A percentile compares a stretch with the other conserved stretches of the same genome.
These are phyloP conservation scores for Antechinus stuartii DNA, from an alignment of 2,113 vertebrate genomes.

Conservation along the genomic window DNA sequence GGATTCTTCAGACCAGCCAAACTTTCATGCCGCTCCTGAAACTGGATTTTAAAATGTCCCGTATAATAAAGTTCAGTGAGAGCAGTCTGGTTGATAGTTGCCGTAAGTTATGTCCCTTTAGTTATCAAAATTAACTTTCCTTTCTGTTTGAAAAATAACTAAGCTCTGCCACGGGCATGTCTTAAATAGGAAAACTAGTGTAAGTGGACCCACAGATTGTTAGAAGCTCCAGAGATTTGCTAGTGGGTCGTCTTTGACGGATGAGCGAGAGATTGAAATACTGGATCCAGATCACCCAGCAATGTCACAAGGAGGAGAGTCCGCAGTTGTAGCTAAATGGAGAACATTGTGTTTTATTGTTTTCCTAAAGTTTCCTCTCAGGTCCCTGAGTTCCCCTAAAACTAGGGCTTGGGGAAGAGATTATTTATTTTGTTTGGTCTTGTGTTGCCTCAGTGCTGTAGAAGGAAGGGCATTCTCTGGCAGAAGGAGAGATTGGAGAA, in stretches of 20 bases:
- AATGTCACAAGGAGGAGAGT: neutral
- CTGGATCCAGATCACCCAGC: neutral
- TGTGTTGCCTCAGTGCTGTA: neutral
- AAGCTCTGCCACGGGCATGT: neutral
- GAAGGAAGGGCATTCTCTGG: neutral
- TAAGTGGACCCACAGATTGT: neutral
- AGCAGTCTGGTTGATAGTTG: constrained; percentile 45
- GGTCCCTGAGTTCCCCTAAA: neutral
- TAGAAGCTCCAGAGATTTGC: neutral
- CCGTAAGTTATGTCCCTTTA: neutral
- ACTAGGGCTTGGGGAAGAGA: neutral
- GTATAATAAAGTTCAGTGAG: constrained; percentile 51
- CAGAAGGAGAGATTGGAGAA: neutral
- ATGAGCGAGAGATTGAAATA: neutral
- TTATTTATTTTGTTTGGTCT: neutral
- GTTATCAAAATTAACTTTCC: constrained; percentile 50
- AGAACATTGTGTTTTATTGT: neutral
- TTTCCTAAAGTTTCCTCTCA: neutral
- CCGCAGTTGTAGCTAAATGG: neutral
- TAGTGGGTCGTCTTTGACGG: neutral
- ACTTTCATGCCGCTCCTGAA: constrained; percentile 42
- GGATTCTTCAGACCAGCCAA: constrained; percentile 27
- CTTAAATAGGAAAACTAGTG: neutral
- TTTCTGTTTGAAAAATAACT: constrained; percentile 9
- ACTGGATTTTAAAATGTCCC: constrained; percentile 51